Percentiles rank a stretch among this genome's conserved stretches.
These are phyloP conservation scores for Philopotamus ludificatus DNA, from an alignment of 1,140 invertebrate species.

Conservation along the genomic window DNA sequence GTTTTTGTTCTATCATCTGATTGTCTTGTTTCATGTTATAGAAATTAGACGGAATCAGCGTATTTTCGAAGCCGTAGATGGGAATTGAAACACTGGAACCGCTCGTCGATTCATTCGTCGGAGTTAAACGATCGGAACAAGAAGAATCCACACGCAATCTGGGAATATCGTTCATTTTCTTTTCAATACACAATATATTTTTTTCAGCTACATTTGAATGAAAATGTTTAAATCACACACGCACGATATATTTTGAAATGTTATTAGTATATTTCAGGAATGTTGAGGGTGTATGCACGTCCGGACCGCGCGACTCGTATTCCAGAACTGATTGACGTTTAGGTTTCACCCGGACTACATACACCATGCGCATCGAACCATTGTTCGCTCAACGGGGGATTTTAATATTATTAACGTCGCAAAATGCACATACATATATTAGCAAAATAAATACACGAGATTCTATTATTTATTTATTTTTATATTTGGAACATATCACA, in stretches of 20 bases:
- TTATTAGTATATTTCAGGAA: background rate
- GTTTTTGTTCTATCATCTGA: background rate
- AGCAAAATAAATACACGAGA: background rate
- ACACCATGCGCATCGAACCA: too few species aligned
- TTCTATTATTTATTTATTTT: conserved; percentile 3
- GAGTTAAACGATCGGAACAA: background rate
- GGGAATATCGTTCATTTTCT: conserved; percentile 5
- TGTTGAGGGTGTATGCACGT: background rate
- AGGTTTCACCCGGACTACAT: background rate
- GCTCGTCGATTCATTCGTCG: conserved; percentile 12
- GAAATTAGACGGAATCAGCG: background rate
- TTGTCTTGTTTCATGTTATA: background rate
- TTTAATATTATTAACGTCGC: background rate
- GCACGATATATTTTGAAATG: too few species aligned
- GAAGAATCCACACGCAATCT: conserved; percentile 4
- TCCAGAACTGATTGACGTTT: background rate
- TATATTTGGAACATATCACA: too few species aligned
- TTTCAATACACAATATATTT: background rate
- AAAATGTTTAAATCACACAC: too few species aligned
- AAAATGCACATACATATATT: background rate
- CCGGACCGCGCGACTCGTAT: background rate
- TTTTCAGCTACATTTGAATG: too few species aligned
- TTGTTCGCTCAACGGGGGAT: background rate
- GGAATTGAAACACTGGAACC: conserved; percentile 15
- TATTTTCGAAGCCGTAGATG: conserved; percentile 3